Percentiles rank a stretch among this genome's conserved stretches.
These are phyloP conservation scores for Ceratina calcarata DNA, from an alignment of 1,140 invertebrate species.

Conservation along the genomic window DNA sequence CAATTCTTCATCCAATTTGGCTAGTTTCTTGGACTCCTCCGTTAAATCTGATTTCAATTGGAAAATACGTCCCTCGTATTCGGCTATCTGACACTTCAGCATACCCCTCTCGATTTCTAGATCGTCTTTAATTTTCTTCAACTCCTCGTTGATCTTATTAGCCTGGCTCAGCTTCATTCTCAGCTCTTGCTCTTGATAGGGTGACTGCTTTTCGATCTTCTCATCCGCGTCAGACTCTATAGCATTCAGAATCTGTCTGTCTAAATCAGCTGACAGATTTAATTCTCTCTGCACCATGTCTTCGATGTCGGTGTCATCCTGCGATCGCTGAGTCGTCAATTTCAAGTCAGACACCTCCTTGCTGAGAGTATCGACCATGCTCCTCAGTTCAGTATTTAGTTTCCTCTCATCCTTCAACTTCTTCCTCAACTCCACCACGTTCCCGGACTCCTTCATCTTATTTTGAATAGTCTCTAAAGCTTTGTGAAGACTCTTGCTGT, in stretches of 20 bases:
- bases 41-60: conserved; percentile 73
- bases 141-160: conserved; percentile 77
- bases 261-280: conserved; percentile 82
- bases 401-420: conserved; percentile 75
- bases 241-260: conserved; percentile 82
- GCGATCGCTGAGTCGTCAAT: conserved; percentile 29
- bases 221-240: conserved; percentile 78
- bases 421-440: conserved; percentile 75
- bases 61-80: conserved; percentile 75
- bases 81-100: conserved; percentile 71
- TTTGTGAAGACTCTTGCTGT: conserved; percentile 79
- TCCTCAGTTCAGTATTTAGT: conserved; percentile 72
- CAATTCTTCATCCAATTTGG: conserved; percentile 70
- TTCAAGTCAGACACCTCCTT: conserved; percentile 73
- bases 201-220: conserved; percentile 26
- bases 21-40: conserved; percentile 67
- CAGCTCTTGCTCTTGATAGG: conserved; percentile 56
- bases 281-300: conserved; percentile 83
- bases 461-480: conserved; percentile 80
- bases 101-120: conserved; percentile 74
- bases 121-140: conserved; percentile 76
- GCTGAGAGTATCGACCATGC: conserved; percentile 72
- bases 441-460: conserved; percentile 80
- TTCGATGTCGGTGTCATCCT: conserved; percentile 79
- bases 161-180: conserved; percentile 64